Evolutionary conservation across 2,797 vertebrate genomes (phyloP).

Genomic region (Neosilurus mollespiculum): DNA sequence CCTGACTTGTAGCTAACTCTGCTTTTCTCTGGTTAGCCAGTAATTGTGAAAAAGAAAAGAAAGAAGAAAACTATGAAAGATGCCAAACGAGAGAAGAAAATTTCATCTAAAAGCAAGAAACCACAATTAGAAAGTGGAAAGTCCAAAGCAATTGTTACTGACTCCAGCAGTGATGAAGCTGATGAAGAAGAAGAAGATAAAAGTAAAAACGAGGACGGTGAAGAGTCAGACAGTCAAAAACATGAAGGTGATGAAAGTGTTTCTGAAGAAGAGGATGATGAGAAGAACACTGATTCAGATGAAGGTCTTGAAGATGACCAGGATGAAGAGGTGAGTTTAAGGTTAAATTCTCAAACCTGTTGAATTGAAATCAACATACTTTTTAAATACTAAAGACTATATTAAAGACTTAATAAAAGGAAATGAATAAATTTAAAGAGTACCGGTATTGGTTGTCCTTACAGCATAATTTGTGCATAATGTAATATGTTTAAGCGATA

Average conservation of each 20-base stretch:
- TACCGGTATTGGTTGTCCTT: too few species aligned
- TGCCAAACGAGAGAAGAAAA: constrained; percentile 74
- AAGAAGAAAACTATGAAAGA: constrained; percentile 67
- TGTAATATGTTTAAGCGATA: too few species aligned
- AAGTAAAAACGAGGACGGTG: constrained; percentile 65
- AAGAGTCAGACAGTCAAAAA: constrained; percentile 47
- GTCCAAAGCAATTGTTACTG: constrained; percentile 90
- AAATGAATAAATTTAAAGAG: not conserved
- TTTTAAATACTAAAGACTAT: not conserved
- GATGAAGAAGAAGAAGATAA: constrained; percentile 81
- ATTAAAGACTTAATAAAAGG: not conserved
- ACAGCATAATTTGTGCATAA: too few species aligned
- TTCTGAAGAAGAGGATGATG: constrained; percentile 58
- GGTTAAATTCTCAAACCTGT: not conserved
- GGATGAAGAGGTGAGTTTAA: constrained; percentile 49
- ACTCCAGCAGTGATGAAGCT: constrained; percentile 89
- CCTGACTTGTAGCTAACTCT: not conserved
- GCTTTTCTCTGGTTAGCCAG: constrained; percentile 13
- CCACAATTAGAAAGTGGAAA: constrained; percentile 71
- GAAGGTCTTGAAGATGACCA: constrained; percentile 43
- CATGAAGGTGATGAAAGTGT: constrained; percentile 42
- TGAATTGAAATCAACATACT: not conserved
- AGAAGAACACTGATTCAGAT: constrained; percentile 53
- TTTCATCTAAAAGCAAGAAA: constrained; percentile 75
- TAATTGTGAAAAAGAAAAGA: constrained; percentile 68